Evolutionary conservation across 2,888 invertebrate species (phyloP), one percentile per base, ranked within the genome.

Genomic region (Diaperis boleti): DNA sequence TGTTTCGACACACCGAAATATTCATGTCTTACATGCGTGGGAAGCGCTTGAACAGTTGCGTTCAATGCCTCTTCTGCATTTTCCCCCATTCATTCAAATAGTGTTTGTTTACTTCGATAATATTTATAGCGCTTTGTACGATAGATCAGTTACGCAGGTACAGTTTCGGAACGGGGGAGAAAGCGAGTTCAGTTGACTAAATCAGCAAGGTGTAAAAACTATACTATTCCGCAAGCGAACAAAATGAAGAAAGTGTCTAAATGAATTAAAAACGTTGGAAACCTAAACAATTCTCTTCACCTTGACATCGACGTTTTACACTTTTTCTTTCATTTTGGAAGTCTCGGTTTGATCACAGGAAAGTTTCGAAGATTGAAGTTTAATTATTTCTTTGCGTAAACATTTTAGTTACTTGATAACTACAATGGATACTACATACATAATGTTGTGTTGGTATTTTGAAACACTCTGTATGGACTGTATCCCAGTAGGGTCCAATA

Each of bases 1-100:
- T 11, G 45, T 35, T 55, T 54, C 44, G 45, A 55, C 29, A 42
- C 50, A 31, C 49, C 20, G 18, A 56, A 56, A 45, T 45, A 35
- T 59, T 59, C 41, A 20, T 59, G 59, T 61, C 22, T 54, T 54
- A 61, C 61, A 55, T 22, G 61, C 54, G 54, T 54, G 61, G 54
- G 54, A 54, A 61, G 61, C 35, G 41, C 47, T 39, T 14, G 20
- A 45, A 47, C 59, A 39, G 37, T 41, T 18, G 60, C 44, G 45
- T 42, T 45, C 61, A 45, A 44, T 39, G 52, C 54, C 22, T 59
- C 42, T 35, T 18, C 10, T 39, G 41, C 41, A 52, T 52, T 41
- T 55, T 35, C 44, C 52, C 20, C 54, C 61, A 61, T 60, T 60
- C 60, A 59, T 41, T 47, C 15, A 42, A 56, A 35, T 44, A 15